Base-by-base conservation (phyloP, 2,797 vertebrate genomes). In the Girardinus metallicus region DNA sequence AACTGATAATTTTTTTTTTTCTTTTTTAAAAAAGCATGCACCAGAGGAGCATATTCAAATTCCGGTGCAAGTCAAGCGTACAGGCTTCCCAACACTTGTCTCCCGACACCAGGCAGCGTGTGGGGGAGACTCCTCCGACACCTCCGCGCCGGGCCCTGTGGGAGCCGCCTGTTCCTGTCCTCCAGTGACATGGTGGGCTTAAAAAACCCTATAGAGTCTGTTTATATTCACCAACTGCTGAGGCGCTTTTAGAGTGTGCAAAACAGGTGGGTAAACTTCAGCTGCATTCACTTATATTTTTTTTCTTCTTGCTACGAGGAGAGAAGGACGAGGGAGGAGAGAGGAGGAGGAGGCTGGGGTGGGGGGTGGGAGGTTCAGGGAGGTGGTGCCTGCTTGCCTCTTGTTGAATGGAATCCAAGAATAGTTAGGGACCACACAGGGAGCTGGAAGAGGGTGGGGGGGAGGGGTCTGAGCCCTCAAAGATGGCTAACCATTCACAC, bases 401-500 rank as follows among this genome's bases (percentile, higher is more conserved):
- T 96, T 97, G 96, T 97, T 97, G 97, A 97, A 98, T 97, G 96
- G 96, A 97, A 97, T 97, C 96, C 96, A 97, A 97, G 97, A 98
- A 97, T 97, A 97, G 97, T 97, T 96, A 96, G 95, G 95, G 98
- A 98, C 98, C 98, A 98, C 97, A 98, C 98, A 98, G 94, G 96
- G 96, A 97, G 97, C 91, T 29, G 80, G 94, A 43, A 43, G 39
- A 26, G 64, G 64, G 64, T 9, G 8, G 16, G 36, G 90, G 95
- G 95, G 95, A 94, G 95, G 96, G 93, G 91, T 94, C 94, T 93
- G 95, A 96, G 95, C 94, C 95, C 96, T 97, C 96, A 97, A 97
- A 97, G 97, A 97, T 97, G 96, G 96, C 97, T 97, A 97, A 97
- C 97, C 95, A 97, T 97, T 97, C 96, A 96, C 96, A 96, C 94